phyloP scores from a whole-genome alignment of 1,140 invertebrate genomes.

The Ectropis grisescens region DNA sequence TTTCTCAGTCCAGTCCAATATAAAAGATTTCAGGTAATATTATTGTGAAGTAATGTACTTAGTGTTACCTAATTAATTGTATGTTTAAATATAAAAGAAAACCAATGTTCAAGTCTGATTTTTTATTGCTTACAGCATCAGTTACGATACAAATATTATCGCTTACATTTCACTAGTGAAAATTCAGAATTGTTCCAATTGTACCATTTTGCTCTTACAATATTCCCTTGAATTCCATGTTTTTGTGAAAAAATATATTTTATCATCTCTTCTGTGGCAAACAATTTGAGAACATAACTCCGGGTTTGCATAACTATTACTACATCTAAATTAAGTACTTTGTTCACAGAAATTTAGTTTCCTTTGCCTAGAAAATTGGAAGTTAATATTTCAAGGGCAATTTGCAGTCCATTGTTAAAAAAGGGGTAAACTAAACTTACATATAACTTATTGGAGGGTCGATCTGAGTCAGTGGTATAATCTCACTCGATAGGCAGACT shows the following conservation, averaged over 20 bases:
- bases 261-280: too few species aligned
- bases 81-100: too few species aligned
- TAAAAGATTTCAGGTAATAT: too few species aligned
- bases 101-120: constrained; percentile 43
- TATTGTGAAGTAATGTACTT: too few species aligned
- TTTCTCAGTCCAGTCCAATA: too few species aligned
- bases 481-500: too few species aligned
- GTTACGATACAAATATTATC: constrained; percentile 60
- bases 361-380: too few species aligned
- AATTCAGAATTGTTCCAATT: constrained; percentile 48
- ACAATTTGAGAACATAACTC: too few species aligned
- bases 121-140: constrained; percentile 70
- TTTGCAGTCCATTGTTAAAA: constrained; percentile 35
- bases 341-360: constrained; percentile 19
- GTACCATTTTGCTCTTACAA: constrained; percentile 31
- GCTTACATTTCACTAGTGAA: constrained; percentile 57
- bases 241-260: constrained; percentile 46
- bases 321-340: constrained; percentile 57
- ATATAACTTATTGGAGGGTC: too few species aligned
- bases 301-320: constrained; percentile 12
- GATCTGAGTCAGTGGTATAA: too few species aligned
- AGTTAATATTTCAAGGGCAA: constrained; percentile 37
- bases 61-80: too few species aligned
- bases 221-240: constrained; percentile 7
- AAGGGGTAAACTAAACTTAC: too few species aligned